Base-by-base conservation (phyloP, 30 jellyfish, hydroid and myxozoan species). In the Nemopilema nomurai region DNA sequence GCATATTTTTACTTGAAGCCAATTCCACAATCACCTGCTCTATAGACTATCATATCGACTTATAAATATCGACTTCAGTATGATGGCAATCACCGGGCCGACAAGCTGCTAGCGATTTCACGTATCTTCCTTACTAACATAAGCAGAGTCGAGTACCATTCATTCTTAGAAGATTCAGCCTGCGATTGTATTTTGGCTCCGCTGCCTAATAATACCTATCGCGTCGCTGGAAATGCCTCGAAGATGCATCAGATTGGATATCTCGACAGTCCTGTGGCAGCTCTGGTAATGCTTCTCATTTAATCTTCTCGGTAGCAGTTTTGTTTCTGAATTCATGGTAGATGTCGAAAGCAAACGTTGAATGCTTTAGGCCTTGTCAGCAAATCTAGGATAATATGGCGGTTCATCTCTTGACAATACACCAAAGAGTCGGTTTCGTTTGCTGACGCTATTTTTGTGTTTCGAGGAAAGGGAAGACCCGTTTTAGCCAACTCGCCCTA, bases 351-450 rank as follows among this genome's bases (percentile, higher is more conserved):
- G 51, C 83, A 73, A 73, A 73, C 33, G 28, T 16, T 17, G 83
- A 66, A 30, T 73, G 83, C 51, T 31, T 20, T 73, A 73, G 83
- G 69, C 83, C 83, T 73, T 73, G 83, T 67, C 83, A 73, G 51
- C 70, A 73, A 73, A 73, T 73, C 83, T 73, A 22, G 51, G 70
- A 73, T 73, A 73, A 73, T 73, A 73, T 73, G 83, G 83, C 83
- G 69, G 68, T 73, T 73, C 83, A 41, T 30, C 83, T 32, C 41
- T 31, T 32, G 83, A 73, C 83, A 73, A 73, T 73, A 33, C 70
- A 49, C 69, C 69, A 30, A 73, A 33, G 83, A 73, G 70, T 73
- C 83, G 83, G 83, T 73, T 41, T 73, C 83, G 83, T 73, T 73
- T 73, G 69, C 83, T 73, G 83, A 21, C 24, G 83, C 83, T 73